These are phyloP conservation scores for Drosophila niveifrons DNA, from an alignment of 2,888 invertebrate species.

Conservation along the genomic window DNA sequence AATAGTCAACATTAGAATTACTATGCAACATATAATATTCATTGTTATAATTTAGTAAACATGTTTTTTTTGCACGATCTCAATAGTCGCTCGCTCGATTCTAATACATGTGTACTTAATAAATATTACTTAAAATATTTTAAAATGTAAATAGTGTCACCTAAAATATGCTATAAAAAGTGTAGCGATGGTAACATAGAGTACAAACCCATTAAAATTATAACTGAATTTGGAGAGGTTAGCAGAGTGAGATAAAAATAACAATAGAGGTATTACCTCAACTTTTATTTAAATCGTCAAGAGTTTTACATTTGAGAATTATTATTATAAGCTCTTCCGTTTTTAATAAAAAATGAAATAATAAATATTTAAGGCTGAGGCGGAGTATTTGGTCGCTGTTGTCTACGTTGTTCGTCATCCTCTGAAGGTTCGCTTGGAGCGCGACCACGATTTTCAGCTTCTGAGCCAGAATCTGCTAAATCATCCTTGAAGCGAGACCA, in stretches of 20 bases:
- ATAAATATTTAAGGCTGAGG: slow-evolving; percentile 1
- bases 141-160: slow-evolving; percentile 62
- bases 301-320: neutral
- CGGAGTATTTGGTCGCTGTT: neutral
- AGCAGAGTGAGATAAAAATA: neutral
- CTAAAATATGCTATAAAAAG: slow-evolving; percentile 36
- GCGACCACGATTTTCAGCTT: neutral
- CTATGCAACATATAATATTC: slow-evolving; percentile 65
- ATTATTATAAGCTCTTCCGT: neutral
- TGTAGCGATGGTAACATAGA: slow-evolving; percentile 54
- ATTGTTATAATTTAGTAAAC: slow-evolving; percentile 60
- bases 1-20: slow-evolving; percentile 65
- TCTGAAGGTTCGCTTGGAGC: neutral
- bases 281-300: neutral
- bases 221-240: slow-evolving; percentile 31
- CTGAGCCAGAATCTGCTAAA: slow-evolving; percentile 37
- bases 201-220: slow-evolving; percentile 59
- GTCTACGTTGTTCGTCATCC: neutral
- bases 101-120: slow-evolving; percentile 22
- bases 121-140: slow-evolving; percentile 47
- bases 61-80: slow-evolving; percentile 48
- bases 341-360: too few species aligned
- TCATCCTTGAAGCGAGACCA: slow-evolving; percentile 86
- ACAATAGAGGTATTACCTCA: slow-evolving; percentile 7
- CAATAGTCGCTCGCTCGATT: slow-evolving; percentile 11